Evolutionary conservation across 2,888 invertebrate species (phyloP), one percentile per base, ranked within the genome.

Genomic region (Sinodicranocentrus sp.): DNA sequence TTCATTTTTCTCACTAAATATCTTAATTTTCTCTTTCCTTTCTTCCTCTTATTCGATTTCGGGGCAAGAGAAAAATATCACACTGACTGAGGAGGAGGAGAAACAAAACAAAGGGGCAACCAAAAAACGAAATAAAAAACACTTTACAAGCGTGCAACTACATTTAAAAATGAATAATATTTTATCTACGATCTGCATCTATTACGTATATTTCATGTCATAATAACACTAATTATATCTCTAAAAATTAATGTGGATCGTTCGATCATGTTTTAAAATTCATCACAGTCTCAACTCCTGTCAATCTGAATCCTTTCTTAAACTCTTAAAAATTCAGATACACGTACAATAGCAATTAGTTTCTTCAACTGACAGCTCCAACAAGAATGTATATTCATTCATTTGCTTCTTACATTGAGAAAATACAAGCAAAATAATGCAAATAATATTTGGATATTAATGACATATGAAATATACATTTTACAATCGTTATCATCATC

Each of bases 261-360:
- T 68, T 28, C 77, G 25, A 43, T 54, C 44, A 70, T 44, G 68
- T 48, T 44, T 78, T 57, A 48, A 39, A 54, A 71, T 73, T 48
- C 78, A 78, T 78, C 78, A 78, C 78, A 78, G 78, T 78, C 78
- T 70, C 78, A 67, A 33, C 21, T 19, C 48, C 25, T 13, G 5
- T 44, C 52, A 8, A n/a, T 28, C 43, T 52, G 19, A 28, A 57
- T 25, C 25, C 57, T n/a, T 57, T 25, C 54, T 48, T n/a, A n/a
- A n/a, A n/a, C n/a, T n/a, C n/a, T n/a, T n/a, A n/a, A n/a, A n/a
- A n/a, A n/a, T n/a, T n/a, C n/a, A n/a, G n/a, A n/a, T n/a, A n/a
- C n/a, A n/a, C n/a, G n/a, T n/a, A n/a, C n/a, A n/a, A n/a, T n/a
- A n/a, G n/a, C n/a, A n/a, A n/a, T n/a, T n/a, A n/a, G n/a, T n/a